Conservation (phyloP, 2,113 vertebrate species). For the Lontra canadensis region DNA sequence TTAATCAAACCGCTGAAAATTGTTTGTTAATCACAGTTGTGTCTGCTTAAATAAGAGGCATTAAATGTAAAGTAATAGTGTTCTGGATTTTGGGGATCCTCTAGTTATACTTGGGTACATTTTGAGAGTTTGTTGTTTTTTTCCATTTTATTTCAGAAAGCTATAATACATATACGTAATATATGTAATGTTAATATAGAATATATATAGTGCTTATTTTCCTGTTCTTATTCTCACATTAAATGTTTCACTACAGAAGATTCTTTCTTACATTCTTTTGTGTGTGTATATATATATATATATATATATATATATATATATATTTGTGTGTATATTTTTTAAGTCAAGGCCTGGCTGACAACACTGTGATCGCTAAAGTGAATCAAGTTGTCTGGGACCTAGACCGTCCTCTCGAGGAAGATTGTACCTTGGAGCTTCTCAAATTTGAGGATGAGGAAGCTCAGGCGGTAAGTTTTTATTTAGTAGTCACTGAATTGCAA, state of each 20-base stretch:
- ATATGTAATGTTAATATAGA: not conserved
- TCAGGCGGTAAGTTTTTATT: conserved; percentile 91
- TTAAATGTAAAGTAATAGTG: not conserved
- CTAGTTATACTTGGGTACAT: not conserved
- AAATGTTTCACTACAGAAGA: not conserved
- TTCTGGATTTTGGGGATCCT: conserved; percentile 30
- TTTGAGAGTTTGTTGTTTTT: not conserved
- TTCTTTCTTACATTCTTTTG: not conserved
- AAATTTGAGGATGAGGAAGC: conserved; percentile 99
- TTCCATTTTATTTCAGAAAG: conserved; percentile 34
- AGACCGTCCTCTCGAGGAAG: conserved; percentile 93
- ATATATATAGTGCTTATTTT: conserved; percentile 2
- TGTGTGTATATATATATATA: not conserved
- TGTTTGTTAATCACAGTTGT: not conserved
- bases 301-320: not conserved
- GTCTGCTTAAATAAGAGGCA: not conserved
- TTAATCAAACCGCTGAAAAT: not conserved
- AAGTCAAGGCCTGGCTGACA: conserved; percentile 97
- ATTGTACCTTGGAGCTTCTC: conserved; percentile 94
- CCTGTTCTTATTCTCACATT: not conserved
- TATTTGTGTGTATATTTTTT: not conserved
- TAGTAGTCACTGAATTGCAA: not conserved
- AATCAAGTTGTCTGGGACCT: conserved; percentile 95
- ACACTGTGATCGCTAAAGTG: conserved; percentile 95
- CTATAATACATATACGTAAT: not conserved